A percentile compares a stretch with the other conserved stretches of the same genome.
These are phyloP conservation scores for Malurus melanocephalus DNA, from an alignment of 2,113 vertebrate genomes.

Conservation along the genomic window DNA sequence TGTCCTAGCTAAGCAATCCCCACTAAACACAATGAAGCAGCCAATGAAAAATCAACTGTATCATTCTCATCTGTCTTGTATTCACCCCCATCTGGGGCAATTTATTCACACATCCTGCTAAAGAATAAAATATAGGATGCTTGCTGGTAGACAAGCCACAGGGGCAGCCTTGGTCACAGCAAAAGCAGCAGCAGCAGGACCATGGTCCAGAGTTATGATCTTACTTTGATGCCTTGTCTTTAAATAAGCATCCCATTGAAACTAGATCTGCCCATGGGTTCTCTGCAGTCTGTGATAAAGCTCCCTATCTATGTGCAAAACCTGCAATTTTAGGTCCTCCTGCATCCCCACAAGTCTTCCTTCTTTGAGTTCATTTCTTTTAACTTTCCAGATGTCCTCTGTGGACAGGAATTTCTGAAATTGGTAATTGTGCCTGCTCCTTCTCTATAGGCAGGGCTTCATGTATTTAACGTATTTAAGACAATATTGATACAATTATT, in stretches of 20 bases:
- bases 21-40: not conserved
- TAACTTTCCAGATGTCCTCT: not conserved
- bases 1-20: not conserved
- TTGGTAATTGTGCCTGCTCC: not conserved
- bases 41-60: fast-evolving
- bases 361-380: not conserved
- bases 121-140: not conserved
- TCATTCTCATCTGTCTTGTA: not conserved
- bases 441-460: not conserved
- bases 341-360: not conserved
- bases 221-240: not conserved
- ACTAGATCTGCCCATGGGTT: not conserved
- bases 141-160: not conserved
- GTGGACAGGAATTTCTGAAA: not conserved
- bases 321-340: not conserved
- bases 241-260: not conserved
- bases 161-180: not conserved
- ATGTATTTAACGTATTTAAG: not conserved
- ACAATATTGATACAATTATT: not conserved
- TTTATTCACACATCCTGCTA: not conserved
- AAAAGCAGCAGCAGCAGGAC: not conserved
- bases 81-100: not conserved
- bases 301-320: not conserved
- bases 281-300: not conserved
- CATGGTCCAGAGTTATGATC: not conserved